phyloP scores from a whole-genome alignment of 2,113 vertebrate genomes.

The Rhizomys pruinosus region DNA sequence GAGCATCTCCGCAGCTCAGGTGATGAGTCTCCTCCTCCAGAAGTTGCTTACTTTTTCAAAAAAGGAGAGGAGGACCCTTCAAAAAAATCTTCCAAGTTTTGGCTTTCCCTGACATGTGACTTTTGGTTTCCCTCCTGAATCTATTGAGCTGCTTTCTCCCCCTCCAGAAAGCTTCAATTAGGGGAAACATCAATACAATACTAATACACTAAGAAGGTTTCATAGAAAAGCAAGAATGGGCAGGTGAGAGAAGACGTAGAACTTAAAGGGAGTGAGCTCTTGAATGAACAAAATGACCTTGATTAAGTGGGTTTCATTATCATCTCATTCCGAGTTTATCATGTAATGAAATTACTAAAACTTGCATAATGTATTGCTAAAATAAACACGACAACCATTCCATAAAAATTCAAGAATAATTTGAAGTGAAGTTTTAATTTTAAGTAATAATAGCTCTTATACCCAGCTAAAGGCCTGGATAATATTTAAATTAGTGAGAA shows the following conservation, averaged over 20 bases:
- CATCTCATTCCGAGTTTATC: neutral
- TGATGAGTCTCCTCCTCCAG: too few relatives aligned
- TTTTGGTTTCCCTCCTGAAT: too few relatives aligned
- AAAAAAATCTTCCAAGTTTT: too few relatives aligned
- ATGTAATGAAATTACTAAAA: constrained; percentile 12
- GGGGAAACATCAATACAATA: too few relatives aligned
- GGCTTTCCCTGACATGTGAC: too few relatives aligned
- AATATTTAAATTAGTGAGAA: constrained; percentile 35
- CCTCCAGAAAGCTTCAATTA: too few relatives aligned
- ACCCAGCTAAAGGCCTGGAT: neutral
- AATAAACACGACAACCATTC: neutral
- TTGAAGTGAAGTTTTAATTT: constrained; percentile 29
- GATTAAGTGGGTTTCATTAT: neutral
- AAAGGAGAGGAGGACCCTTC: too few relatives aligned
- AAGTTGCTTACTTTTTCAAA: too few relatives aligned
- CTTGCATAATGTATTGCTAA: neutral
- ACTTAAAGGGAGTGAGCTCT: neutral
- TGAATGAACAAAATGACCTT: neutral
- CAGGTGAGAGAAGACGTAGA: neutral
- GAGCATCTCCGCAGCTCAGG: too few relatives aligned
- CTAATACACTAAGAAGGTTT: neutral
- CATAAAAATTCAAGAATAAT: constrained; percentile 26
- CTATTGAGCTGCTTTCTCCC: too few relatives aligned
- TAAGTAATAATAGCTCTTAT: constrained; percentile 30
- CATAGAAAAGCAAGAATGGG: neutral